Evolutionary conservation across 2,113 vertebrate species (phyloP), one percentile per base, ranked within the genome.

Genomic region (Ictalurus furcatus): DNA sequence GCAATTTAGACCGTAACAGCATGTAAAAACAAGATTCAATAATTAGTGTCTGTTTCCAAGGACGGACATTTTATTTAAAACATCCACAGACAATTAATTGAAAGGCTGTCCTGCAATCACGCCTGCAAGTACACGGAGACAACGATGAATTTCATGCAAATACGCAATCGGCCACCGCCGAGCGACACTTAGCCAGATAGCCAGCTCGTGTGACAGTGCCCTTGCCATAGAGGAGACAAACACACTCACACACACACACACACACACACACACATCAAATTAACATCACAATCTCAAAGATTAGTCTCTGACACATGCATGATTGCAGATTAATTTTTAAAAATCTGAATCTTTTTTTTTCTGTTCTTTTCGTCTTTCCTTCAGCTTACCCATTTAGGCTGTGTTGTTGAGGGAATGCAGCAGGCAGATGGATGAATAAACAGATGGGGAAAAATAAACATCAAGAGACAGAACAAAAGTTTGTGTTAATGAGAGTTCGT

Each of bases 31-130:
- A 95, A 96, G 93, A 96, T 94, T 95, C 94, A 94, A 94, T 95
- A 97, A 96, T 97, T 95, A 96, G 95, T 92, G 95, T 96, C 96
- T 97, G 94, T 92, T 95, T 95, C 94, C 94, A 96, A 96, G 95
- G 95, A 96, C 96, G 93, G 92, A 94, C 88, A 92, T 93, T 95
- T 94, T 96, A 95, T 94, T 96, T 93, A 96, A 96, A 88, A 96
- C 95, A 94, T 90, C 93, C 92, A 93, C 94, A 90, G 94, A 91
- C 91, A 97, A 97, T 97, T 95, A 97, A 95, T 94, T 93, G 83
- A 78, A 92, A 93, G 92, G 93, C 88, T 95, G 93, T 92, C 94
- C 95, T 93, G 94, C 95, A 97, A 95, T 96, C 95, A 96, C 89
- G 94, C 93, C 56, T 8, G 58, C 95, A 92, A 96, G 93, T 92